Base-by-base conservation (phyloP, 2,888 invertebrate genomes). In the Matsumyia berberina region DNA sequence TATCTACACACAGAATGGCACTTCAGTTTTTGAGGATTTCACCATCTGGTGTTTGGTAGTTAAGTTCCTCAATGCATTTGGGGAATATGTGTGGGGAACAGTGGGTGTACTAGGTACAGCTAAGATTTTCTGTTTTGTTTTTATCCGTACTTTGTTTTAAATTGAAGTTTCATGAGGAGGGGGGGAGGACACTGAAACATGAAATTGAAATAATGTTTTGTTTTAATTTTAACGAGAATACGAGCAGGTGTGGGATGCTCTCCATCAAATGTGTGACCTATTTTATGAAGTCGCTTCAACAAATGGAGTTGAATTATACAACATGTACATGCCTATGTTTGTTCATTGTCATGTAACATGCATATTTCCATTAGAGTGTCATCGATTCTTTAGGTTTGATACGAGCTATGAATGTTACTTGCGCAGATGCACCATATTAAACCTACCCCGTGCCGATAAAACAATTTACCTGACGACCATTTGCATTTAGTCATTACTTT, bases 1-100 rank as follows among this genome's bases (percentile, higher is more conserved):
- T 58, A n/a, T 51, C 1, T n/a, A 35, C 8, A 19, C 42, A 51
- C 8, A 19, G 33, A 51, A 44, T 73, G 67, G 39, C 33, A 70
- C 44, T 24, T 66, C 39, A 72, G 64, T 57, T 70, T 44, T 82
- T 53, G 17, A 64, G 72, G 66, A 62, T 76, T 66, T 66, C 72
- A 62, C 67, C 83, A 83, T 67, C 83, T 83, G 83, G 73, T 79
- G 83, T 79, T 83, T 79, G 83, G 79, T 57, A 83, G 78, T 83
- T 83, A 79, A 83, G 83, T 74, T 83, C 42, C 69, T 69, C 78
- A 67, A 83, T 83, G 79, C 67, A 83, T 67, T 76, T 67, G 49
- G 67, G 42, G n/a, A 29, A 53, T 66, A 55, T 29, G 29, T 55
- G 35, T 5, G n/a, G 44, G 46, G n/a, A 4, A 19, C 1, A 9